Conservation (phyloP, 2,797 vertebrate species). For the Galaxias olidus region DNA sequence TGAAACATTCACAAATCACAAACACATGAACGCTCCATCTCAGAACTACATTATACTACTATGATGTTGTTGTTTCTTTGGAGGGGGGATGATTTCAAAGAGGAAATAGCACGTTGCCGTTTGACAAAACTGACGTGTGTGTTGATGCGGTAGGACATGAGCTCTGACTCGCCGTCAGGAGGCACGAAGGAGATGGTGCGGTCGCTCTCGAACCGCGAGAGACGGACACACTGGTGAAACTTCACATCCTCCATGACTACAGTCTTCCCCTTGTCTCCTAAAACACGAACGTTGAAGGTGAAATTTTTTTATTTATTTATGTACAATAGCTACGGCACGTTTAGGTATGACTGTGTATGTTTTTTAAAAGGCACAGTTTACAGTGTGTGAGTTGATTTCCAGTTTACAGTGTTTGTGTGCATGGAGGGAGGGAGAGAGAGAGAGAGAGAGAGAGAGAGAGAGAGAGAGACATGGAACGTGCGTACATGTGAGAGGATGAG, state of each 20-base stretch:
- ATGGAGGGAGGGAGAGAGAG: not conserved
- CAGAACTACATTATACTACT: too few relatives aligned
- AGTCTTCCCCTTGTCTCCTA: conserved; percentile 89
- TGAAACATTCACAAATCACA: too few relatives aligned
- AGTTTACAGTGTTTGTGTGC: too few relatives aligned
- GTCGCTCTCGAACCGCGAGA: conserved; percentile 90
- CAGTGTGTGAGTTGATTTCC: too few relatives aligned
- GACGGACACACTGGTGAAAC: conserved; percentile 93
- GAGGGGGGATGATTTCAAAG: too few relatives aligned
- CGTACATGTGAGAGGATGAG: too few relatives aligned
- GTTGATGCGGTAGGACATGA: conserved; percentile 94
- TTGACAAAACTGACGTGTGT: conserved; percentile 76
- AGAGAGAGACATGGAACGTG: not conserved
- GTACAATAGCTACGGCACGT: not conserved
- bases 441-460: not conserved
- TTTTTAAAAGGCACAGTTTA: too few relatives aligned
- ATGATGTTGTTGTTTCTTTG: too few relatives aligned
- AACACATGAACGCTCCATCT: too few relatives aligned
- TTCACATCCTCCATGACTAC: conserved; percentile 94
- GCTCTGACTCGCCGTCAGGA: conserved; percentile 90
- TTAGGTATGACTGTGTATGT: not conserved
- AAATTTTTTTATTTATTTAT: not conserved
- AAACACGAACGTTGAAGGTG: conserved; percentile 1
- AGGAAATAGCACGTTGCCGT: conserved; percentile 9
- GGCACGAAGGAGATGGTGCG: conserved; percentile 94